These are phyloP conservation scores for Pteromalus puparum DNA, from an alignment of 1,140 invertebrate genomes.

Conservation along the genomic window DNA sequence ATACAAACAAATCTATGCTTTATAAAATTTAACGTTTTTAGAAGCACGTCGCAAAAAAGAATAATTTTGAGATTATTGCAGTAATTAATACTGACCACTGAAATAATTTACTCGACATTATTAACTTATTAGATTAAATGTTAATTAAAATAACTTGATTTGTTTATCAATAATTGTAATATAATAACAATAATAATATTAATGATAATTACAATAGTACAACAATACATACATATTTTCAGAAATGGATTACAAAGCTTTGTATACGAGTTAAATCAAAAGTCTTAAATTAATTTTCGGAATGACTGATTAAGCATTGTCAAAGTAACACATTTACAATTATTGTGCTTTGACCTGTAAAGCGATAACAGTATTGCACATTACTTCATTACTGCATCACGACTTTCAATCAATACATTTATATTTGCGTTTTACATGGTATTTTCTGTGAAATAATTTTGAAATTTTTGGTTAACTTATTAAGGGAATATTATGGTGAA, in stretches of 20 bases:
- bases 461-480: neutral
- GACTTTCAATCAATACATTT: constrained; percentile 1
- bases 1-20: no score
- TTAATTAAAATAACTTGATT: constrained; percentile 35
- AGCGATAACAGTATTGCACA: constrained; percentile 6
- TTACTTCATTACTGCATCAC: constrained; percentile 17
- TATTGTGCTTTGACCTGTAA: constrained; percentile 17
- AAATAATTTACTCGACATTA: neutral
- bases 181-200: constrained; percentile 28
- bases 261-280: neutral
- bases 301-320: constrained; percentile 23
- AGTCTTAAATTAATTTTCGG: constrained; percentile 30
- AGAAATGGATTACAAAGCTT: constrained; percentile 6
- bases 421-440: constrained; percentile 1
- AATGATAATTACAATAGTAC: constrained; percentile 16
- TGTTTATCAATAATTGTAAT: neutral
- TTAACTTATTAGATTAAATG: constrained; percentile 26
- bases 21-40: no score
- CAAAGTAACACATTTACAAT: constrained; percentile 10
- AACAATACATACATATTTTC: constrained; percentile 7
- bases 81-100: neutral
- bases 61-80: neutral
- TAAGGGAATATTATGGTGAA: constrained; percentile 1
- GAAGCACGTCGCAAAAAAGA: no score
- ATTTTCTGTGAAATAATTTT: neutral